Base-by-base conservation (phyloP, 92 coral and sea anemone species). In the Pocillopora grandis region DNA sequence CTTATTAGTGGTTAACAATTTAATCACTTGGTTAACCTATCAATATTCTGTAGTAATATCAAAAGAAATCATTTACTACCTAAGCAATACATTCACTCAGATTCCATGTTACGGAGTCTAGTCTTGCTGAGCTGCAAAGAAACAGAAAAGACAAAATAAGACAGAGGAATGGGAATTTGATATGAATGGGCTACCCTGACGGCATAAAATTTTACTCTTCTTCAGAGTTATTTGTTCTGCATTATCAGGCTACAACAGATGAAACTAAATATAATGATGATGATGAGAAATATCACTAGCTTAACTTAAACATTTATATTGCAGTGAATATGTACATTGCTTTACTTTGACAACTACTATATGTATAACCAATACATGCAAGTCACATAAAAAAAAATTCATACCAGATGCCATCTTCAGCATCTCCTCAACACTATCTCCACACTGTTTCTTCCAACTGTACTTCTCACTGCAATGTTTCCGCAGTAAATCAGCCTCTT, bases 401-500 rank as follows among this genome's bases (percentile, higher is more conserved):
- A 19, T 72, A 72, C 76, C 76, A 72, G 76, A 49, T 17, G 14
- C 58, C 1, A 19, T 49, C 21, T 1, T 2, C 33, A 49, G 20
- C 62, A 72, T 72, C 61, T 9, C 11, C 10, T 20, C 21, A n/a
- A 9, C 36, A 58, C 42, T 3, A 72, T 3, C 36, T 19, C 5
- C 36, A 52, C 36, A 18, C 27, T 72, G 76, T 55, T 48, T 6
- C 18, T 72, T 62, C 76, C 76, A 72, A 31, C 58, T 72, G 76
- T 49, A 72, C 35, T 1, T 72, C 76, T 72, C 36, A 19, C 42
- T 31, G n/a, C 42, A 72, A 6, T n/a, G 14, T 1, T 58, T 7
- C 12, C 61, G 62, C 76, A 49, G 60, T 12, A 2, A n/a, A 8
- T 27, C 76, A n/a, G 62, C 76, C 2, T 9, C 8, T 59, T 72